Base-by-base conservation (phyloP, 2,113 vertebrate species). In the Enhydra lutris region DNA sequence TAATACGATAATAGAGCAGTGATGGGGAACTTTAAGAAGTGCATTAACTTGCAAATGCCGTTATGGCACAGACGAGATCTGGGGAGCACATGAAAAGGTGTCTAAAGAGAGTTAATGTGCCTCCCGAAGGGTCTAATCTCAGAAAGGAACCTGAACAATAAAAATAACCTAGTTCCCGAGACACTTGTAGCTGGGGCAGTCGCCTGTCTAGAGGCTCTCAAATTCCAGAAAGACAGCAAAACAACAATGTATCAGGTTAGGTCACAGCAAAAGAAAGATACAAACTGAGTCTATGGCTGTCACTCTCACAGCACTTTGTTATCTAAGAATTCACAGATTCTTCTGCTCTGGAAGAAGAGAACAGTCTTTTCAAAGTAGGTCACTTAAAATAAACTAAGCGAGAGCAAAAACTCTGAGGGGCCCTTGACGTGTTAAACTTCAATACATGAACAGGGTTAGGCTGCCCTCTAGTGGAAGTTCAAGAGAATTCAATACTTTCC, bases 401-500 rank as follows among this genome's bases (percentile, higher is more conserved):
- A 86, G 3, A 91, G 45, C 79, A 20, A 92, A 71, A 93, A 96
- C 59, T 73, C 55, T 83, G 31, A 81, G 8, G 87, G 93, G 42
- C 36, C 18, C 79, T 42, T 86, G 61, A 47, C 34, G 74, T 8
- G 6, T 76, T 81, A 91, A 91, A 94, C 24, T 31, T 89, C 18
- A 29, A 50, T 36, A 80, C 78, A 97, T 88, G 20, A 82, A 82
- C 34, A 93, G 97, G 59, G 90, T 96, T 98, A 97, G 96, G 98
- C 97, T 97, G 98, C 96, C 98, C 98, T 98, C 99, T 99, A 98
- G 98, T 97, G 99, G 98, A 82, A 95, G 94, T 0, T 94, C 7
- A 89, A 50, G 93, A 97, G 91, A 96, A 98, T 61, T 97, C 67
- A 97, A 67, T 31, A 61, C 29, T 88, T 80, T 76, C 7, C 24